Evolutionary conservation across 2,797 vertebrate genomes (phyloP).

Genomic region (Natrix natrix): DNA sequence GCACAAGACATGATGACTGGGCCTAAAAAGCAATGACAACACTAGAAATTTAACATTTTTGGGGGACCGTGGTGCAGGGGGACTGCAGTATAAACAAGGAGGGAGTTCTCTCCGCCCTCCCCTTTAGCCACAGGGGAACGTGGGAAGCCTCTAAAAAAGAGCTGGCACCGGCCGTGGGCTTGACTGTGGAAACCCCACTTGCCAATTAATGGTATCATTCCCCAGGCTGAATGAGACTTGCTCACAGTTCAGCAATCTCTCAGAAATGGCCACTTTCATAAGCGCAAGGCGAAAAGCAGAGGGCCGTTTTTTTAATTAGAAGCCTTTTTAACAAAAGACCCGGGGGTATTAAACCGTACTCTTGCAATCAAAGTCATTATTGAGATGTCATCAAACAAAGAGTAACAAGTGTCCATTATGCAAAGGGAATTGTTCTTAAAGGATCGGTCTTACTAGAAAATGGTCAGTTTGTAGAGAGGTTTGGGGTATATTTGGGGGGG

Average conservation of each 20-base stretch:
- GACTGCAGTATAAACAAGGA: not conserved
- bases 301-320: slow-evolving; percentile 52
- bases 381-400: slow-evolving; percentile 64
- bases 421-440: slow-evolving; percentile 58
- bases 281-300: slow-evolving; percentile 42
- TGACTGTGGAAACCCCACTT: slow-evolving; percentile 21
- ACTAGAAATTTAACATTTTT: not conserved
- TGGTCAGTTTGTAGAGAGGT: slow-evolving; percentile 45
- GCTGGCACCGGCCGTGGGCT: slow-evolving; percentile 31
- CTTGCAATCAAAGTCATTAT: slow-evolving; percentile 50
- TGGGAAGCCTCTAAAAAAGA: slow-evolving; percentile 30
- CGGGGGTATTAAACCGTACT: slow-evolving; percentile 55
- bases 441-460: slow-evolving; percentile 8
- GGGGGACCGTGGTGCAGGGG: not conserved
- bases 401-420: slow-evolving; percentile 66
- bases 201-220: slow-evolving; percentile 47
- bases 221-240: slow-evolving; percentile 48
- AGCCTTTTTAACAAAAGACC: slow-evolving; percentile 49
- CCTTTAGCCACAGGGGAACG: not conserved
- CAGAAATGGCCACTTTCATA: slow-evolving; percentile 55
- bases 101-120: fast-evolving
- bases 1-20: not conserved
- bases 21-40: not conserved
- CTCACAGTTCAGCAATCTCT: slow-evolving; percentile 49
- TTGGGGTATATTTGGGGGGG: not conserved